These are phyloP conservation scores for Noturus placidus DNA, from an alignment of 2,113 vertebrate species.

Conservation along the genomic window DNA sequence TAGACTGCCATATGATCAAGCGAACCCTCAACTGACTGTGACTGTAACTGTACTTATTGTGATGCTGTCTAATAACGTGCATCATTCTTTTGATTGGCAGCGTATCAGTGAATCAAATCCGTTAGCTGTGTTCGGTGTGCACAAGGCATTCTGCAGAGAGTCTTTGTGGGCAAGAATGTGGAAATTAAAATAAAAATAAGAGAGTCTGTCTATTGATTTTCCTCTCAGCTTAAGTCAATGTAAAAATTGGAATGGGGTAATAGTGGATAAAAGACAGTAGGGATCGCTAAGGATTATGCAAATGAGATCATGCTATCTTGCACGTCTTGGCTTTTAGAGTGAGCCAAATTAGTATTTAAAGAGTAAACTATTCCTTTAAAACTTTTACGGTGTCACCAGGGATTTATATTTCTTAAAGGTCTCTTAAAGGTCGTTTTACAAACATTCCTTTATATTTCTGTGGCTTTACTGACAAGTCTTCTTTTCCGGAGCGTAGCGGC, in stretches of 20 bases:
- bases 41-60: background rate
- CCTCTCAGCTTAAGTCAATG: constrained; percentile 1
- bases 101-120: background rate
- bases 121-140: background rate
- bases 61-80: background rate
- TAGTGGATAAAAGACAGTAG: constrained; percentile 1
- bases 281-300: background rate
- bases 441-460: background rate
- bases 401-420: background rate
- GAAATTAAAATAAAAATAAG: background rate
- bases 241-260: constrained; percentile 3
- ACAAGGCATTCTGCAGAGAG: background rate
- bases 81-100: background rate
- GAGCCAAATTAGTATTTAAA: background rate
- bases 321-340: background rate
- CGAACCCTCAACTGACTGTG: background rate
- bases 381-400: background rate
- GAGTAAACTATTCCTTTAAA: background rate
- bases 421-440: background rate
- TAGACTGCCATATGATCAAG: background rate
- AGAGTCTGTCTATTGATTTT: background rate
- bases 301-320: constrained; percentile 15
- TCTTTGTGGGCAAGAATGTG: background rate
- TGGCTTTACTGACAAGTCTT: background rate
- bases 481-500: background rate